Conservation (phyloP, 2,113 vertebrate genomes). For the Sardina pilchardus region DNA sequence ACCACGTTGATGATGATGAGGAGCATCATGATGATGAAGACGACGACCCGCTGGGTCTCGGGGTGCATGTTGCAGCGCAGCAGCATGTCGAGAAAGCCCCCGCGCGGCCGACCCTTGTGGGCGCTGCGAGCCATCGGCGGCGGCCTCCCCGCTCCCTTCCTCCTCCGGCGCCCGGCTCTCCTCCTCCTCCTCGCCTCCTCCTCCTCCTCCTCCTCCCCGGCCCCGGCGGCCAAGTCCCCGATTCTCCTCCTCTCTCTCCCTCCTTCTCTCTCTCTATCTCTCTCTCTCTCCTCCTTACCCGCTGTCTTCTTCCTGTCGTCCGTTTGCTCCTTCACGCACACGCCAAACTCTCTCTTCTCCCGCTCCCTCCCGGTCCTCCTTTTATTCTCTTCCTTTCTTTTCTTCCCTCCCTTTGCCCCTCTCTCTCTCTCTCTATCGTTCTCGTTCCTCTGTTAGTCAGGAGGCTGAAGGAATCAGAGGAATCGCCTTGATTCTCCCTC, state of each 20-base stretch:
- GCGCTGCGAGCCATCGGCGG: slow-evolving; percentile 76
- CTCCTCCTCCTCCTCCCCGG: slow-evolving; percentile 39
- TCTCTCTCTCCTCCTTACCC: slow-evolving; percentile 20
- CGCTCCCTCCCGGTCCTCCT: neutral
- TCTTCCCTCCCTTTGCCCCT: slow-evolving; percentile 11
- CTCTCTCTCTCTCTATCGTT: neutral
- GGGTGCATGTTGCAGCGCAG: slow-evolving; percentile 94
- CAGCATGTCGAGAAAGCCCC: slow-evolving; percentile 78
- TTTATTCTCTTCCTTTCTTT: neutral
- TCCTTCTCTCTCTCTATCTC: slow-evolving; percentile 4
- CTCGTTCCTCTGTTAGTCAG: neutral
- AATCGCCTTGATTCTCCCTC: neutral
- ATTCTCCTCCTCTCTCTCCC: slow-evolving; percentile 42
- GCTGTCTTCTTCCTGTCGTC: neutral
- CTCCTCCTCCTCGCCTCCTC: slow-evolving; percentile 44
- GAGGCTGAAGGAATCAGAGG: slow-evolving; percentile 10
- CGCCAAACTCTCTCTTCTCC: neutral
- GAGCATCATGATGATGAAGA: slow-evolving; percentile 92
- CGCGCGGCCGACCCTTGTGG: slow-evolving; percentile 73
- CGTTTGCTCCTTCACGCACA: neutral
- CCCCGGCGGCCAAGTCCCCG: slow-evolving; percentile 39
- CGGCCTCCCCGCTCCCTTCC: slow-evolving; percentile 36
- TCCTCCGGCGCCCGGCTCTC: slow-evolving; percentile 29
- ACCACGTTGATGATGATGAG: slow-evolving; percentile 96
- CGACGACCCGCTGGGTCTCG: slow-evolving; percentile 90